Conservation (phyloP, 2,888 invertebrate species). For the Steromphala cineraria region DNA sequence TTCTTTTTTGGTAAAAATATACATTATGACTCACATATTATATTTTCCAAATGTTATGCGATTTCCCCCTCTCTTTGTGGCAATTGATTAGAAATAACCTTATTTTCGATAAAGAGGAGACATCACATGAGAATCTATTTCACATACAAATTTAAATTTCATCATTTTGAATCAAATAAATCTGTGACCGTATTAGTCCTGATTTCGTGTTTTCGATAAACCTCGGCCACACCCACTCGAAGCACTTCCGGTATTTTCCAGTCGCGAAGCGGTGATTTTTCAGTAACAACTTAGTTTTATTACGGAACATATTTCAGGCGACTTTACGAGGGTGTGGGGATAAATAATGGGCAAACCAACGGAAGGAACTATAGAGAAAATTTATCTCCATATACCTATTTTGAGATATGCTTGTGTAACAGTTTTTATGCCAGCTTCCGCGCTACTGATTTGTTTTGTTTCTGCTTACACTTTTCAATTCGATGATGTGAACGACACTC, state of each 20-base stretch:
- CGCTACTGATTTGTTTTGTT: conserved; percentile 90
- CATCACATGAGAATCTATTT: too few species aligned
- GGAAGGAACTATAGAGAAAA: conserved; percentile 74
- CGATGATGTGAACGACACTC: conserved; percentile 95
- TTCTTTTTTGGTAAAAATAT: too few species aligned
- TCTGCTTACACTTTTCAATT: conserved; percentile 92
- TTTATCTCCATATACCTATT: conserved; percentile 64
- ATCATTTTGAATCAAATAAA: too few species aligned
- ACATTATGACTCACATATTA: too few species aligned
- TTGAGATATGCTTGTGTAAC: conserved; percentile 86
- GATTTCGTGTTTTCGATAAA: background rate
- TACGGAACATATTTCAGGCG: too few species aligned
- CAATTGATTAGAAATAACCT: too few species aligned
- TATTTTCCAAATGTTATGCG: too few species aligned
- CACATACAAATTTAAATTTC: too few species aligned
- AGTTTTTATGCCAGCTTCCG: conserved; percentile 88
- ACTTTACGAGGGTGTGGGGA: too few species aligned
- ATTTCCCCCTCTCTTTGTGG: too few species aligned
- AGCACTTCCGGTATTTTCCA: background rate
- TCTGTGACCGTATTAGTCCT: background rate
- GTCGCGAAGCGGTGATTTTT: background rate
- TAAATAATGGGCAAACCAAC: conserved; percentile 32
- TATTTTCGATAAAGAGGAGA: too few species aligned
- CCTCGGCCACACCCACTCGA: background rate
- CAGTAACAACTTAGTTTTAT: background rate